phyloP scores from a whole-genome alignment of 2,888 invertebrate genomes.

The Dryadula phaetusa region DNA sequence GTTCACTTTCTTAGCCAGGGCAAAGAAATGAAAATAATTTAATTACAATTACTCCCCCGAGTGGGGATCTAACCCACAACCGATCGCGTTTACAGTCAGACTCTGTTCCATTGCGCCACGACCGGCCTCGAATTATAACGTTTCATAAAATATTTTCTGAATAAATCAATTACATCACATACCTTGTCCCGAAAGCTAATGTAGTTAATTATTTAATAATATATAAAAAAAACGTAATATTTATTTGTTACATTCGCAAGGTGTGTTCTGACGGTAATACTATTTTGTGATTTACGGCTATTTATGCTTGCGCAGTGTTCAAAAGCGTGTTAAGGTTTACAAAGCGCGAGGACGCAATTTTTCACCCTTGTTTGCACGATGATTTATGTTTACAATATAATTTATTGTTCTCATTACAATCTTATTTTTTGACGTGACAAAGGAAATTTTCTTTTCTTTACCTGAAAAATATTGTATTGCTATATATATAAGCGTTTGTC shows the following conservation, averaged over 20 bases:
- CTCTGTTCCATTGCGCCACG: too few species aligned
- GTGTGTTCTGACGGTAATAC: conserved; percentile 13
- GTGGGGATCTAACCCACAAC: too few species aligned
- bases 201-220: not conserved
- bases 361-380: conserved; percentile 36
- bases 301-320: conserved; percentile 31
- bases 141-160: not conserved
- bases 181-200: too few species aligned
- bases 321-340: conserved; percentile 32
- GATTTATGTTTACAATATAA: conserved; percentile 33
- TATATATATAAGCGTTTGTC: not conserved
- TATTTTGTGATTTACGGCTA: conserved; percentile 26
- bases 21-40: too few species aligned
- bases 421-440: conserved; percentile 36
- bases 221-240: not conserved
- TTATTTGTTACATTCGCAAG: not conserved
- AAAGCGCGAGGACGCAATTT: conserved; percentile 37
- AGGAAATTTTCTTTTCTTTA: conserved; percentile 24
- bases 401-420: conserved; percentile 41
- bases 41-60: too few species aligned
- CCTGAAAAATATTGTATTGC: not conserved
- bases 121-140: too few species aligned
- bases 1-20: too few species aligned
- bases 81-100: too few species aligned
- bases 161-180: not conserved